Base-by-base conservation (phyloP, 2,113 vertebrate species). In the Kryptolebias marmoratus region DNA sequence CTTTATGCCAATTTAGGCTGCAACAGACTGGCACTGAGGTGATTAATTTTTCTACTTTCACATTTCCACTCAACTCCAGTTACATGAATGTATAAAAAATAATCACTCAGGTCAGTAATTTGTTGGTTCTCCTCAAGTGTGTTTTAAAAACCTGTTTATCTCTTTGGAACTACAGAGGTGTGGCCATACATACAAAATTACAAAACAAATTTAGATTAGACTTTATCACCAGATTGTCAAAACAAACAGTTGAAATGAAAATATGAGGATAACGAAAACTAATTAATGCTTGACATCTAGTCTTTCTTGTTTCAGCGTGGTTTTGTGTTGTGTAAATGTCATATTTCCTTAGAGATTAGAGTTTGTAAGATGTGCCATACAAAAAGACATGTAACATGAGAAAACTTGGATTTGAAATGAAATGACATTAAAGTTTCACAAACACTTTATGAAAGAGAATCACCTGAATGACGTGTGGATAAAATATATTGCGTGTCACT, bases 41-140 rank as follows among this genome's bases (percentile, higher is more conserved):
- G 18, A 70, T 82, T 86, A 68, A 73, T 83, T 86, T 42, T 73
- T 82, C 79, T 49, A 72, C 63, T 85, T 83, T 75, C 70, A 56
- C 59, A 80, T 90, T 68, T 85, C 68, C 18, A 4, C 71, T 66
- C 10, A 4, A 74, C 39, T 80, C 22, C 18, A 12, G 63, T 60
- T 39, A 32, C 30, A 73, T 28, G 31, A 80, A 81, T 64, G 39
- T 42, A 42, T 42, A 10, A 42, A 31, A 81, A 81, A 83, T 75
- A 53, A 60, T 11, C 79, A 65, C 83, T 87, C 56, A 63, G 70
- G 72, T 82, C 59, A 49, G 36, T 71, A 30, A 44, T 69, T 63
- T 57, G 55, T 14, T 70, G 47, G 47, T 70, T 75, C 30, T 45
- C 14, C 47, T 64, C 11, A 68, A 59, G 59, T 36, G 14, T 66